These are phyloP conservation scores for Hyles euphorbiae DNA, from an alignment of 1,140 invertebrate species.

Conservation along the genomic window DNA sequence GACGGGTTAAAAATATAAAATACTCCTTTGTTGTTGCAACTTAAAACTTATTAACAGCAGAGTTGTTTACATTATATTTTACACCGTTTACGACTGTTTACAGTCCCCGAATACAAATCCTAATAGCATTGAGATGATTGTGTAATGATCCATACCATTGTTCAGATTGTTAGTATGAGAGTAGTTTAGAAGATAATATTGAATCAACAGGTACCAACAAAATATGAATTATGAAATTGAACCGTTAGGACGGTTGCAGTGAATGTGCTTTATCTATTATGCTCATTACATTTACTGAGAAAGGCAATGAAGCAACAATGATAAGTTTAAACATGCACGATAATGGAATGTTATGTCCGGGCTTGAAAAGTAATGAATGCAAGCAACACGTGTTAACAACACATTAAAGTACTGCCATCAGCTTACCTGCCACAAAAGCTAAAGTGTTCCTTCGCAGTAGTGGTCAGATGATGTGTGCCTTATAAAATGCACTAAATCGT, in stretches of 20 bases:
- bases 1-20: conserved; percentile 28
- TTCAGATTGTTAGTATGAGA: no score
- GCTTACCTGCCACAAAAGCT: conserved; percentile 54
- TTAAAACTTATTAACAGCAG: neutral
- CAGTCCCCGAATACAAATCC: no score
- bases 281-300: neutral
- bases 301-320: conserved; percentile 1
- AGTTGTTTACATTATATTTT: conserved; percentile 1
- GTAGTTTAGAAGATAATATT: no score
- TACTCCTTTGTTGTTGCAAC: conserved; percentile 22
- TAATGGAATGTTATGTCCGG: no score
- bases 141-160: no score
- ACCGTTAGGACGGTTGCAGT: no score
- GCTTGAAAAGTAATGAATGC: no score
- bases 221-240: no score
- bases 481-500: conserved; percentile 74
- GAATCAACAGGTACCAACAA: no score
- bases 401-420: neutral
- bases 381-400: neutral
- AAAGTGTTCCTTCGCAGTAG: conserved; percentile 73
- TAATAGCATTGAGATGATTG: no score
- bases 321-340: no score
- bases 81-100: neutral
- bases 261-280: conserved; percentile 4
- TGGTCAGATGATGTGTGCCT: conserved; percentile 75